These are phyloP conservation scores for Glareola pratincola DNA, from an alignment of 2,113 vertebrate species.

Conservation along the genomic window DNA sequence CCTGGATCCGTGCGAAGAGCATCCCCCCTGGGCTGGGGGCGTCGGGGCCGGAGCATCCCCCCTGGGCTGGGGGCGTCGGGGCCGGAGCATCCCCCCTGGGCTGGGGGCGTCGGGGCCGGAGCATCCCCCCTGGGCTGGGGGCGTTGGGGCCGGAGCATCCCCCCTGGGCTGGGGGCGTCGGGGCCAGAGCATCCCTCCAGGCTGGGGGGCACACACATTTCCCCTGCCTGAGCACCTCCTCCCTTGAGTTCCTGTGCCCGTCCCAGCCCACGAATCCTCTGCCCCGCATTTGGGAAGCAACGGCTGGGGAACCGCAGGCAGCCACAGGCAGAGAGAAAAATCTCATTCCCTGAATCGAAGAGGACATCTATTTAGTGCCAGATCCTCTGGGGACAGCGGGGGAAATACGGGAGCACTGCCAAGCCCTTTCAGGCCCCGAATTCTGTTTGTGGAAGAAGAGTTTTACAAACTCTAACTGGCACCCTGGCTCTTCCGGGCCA, in stretches of 20 bases:
- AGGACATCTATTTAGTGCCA: neutral
- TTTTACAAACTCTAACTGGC: neutral
- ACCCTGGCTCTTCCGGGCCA: neutral
- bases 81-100: neutral
- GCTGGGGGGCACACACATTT: too few species aligned
- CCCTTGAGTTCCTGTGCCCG: fast-evolving
- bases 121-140: fast-evolving
- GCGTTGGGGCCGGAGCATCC: neutral
- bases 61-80: too few species aligned
- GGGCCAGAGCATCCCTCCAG: neutral
- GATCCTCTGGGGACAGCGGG: neutral
- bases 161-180: too few species aligned
- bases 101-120: neutral
- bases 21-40: neutral
- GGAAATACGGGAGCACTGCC: neutral
- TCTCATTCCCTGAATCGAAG: neutral
- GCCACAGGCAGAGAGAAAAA: neutral
- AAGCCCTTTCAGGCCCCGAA: neutral
- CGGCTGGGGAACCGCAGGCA: neutral
- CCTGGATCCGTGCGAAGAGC: neutral
- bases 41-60: neutral
- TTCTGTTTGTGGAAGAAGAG: neutral
- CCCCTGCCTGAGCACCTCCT: fast-evolving
- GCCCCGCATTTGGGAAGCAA: neutral
- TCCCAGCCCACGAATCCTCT: neutral